Percentiles rank a stretch among this genome's conserved stretches.
phyloP scores from a whole-genome alignment of 1,140 invertebrate genomes.

The Neelides sp. region DNA sequence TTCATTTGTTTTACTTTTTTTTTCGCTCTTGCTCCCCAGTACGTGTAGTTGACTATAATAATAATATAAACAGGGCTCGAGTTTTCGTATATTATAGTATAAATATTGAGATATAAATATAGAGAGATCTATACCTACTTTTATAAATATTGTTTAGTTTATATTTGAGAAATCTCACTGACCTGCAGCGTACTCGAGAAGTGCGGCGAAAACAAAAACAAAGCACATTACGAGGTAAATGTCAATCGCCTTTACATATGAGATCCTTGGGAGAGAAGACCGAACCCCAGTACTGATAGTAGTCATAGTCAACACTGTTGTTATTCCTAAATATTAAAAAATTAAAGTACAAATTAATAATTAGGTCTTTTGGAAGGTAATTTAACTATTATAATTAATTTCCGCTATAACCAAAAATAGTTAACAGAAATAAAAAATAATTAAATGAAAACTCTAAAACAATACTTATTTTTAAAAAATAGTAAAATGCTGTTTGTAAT shows the following conservation, averaged over 20 bases:
- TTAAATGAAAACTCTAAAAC: too few relatives aligned
- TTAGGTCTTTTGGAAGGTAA: neutral
- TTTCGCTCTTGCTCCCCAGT: slow-evolving; percentile 59
- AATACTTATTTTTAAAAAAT: too few relatives aligned
- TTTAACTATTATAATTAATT: slow-evolving; percentile 14
- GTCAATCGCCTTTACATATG: slow-evolving; percentile 97
- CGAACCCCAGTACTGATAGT: slow-evolving; percentile 95
- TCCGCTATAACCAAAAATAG: too few relatives aligned
- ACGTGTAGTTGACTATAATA: slow-evolving; percentile 99
- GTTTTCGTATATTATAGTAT: too few relatives aligned
- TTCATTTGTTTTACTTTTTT: slow-evolving; percentile 28
- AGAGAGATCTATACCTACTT: too few relatives aligned
- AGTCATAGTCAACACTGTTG: slow-evolving; percentile 96
- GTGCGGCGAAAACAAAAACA: slow-evolving; percentile 93
- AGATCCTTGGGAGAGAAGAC: slow-evolving; percentile 87
- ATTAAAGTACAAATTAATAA: neutral
- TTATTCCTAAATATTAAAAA: slow-evolving; percentile 61
- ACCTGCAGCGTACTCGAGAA: slow-evolving; percentile 93
- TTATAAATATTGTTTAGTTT: too few relatives aligned
- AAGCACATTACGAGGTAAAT: slow-evolving; percentile 99
- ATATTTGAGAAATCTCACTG: too few relatives aligned
- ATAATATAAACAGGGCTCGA: too few relatives aligned
- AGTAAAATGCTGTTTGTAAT: too few relatives aligned
- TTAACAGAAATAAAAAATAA: too few relatives aligned
- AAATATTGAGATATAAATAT: too few relatives aligned